Base-by-base conservation (phyloP, 2,797 vertebrate species). In the Orientallactaga sibirica region DNA sequence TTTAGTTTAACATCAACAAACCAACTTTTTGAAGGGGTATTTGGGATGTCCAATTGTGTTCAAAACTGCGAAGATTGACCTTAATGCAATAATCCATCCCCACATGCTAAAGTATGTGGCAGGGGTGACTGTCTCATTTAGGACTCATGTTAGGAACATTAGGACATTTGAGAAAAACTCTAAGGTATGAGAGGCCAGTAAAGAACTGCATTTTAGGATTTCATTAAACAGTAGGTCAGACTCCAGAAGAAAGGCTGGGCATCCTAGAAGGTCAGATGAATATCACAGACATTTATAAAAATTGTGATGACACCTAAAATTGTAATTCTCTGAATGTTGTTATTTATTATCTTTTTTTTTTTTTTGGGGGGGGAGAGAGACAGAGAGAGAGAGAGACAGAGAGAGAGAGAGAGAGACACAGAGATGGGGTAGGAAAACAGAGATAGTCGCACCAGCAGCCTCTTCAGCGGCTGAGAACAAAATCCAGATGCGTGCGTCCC, bases 21-120 rank as follows among this genome's bases (percentile, higher is more conserved):
- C 3, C 7, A 80, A 37, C 2, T 2, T 11, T 2, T 15, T n/a
- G 3, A 20, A 4, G 9, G 3, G 20, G 9, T 3, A 0, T 0
- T 62, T 14, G 1, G 6, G 14, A 12, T 7, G 3, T 75, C 37
- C 9, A 22, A 9, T 2, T 24, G 3, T 25, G 5, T n/a, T 33
- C 7, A 58, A 2, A 64, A 55, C 4, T 2, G 9, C 6, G 5
- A 3, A 64, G 2, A 3, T 1, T 29, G 16, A 52, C 48, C 41
- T 15, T 2, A 27, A 76, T 14, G 14, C 14, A 73, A 20, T 12
- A 11, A 64, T 43, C 3, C 14, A 3, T 3, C 33, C 14, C 11
- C 3, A 2, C 22, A 4, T 41, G 4, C 19, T 25, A 7, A 77
- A 73, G 2, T 11, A 0, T 25, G 8, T 25, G 10, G 2, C 19